Percentiles rank a stretch among this genome's conserved stretches.
phyloP scores from a whole-genome alignment of 2,888 invertebrate species.

The Eilema griseolum region DNA sequence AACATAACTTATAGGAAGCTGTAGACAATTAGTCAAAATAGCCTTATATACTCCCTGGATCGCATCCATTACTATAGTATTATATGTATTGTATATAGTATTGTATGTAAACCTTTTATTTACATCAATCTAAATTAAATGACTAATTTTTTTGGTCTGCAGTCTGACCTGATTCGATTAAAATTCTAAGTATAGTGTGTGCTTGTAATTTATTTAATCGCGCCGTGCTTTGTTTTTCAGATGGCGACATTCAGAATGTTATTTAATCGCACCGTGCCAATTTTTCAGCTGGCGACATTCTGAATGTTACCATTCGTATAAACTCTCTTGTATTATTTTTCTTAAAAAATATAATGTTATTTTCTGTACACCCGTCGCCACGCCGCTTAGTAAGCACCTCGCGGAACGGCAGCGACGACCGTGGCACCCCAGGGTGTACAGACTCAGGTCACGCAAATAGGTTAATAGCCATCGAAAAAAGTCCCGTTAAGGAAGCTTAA shows the following conservation, averaged over 20 bases:
- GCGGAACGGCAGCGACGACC: slow-evolving; percentile 48
- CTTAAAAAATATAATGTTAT: slow-evolving; percentile 39
- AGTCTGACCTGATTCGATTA: not conserved
- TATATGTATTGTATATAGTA: too few relatives aligned
- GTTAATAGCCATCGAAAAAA: slow-evolving; percentile 74
- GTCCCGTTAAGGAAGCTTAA: slow-evolving; percentile 68
- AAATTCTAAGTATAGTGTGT: not conserved
- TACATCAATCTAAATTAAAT: not conserved
- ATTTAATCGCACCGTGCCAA: not conserved
- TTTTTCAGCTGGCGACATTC: slow-evolving; percentile 6
- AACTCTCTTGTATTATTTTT: slow-evolving; percentile 38
- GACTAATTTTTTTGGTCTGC: too few relatives aligned
- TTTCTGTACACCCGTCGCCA: slow-evolving; percentile 41
- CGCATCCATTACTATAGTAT: too few relatives aligned
- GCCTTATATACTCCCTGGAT: too few relatives aligned
- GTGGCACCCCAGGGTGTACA: slow-evolving; percentile 45
- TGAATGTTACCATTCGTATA: slow-evolving; percentile 24
- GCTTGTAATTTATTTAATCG: not conserved
- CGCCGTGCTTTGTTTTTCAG: too few relatives aligned
- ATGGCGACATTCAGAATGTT: slow-evolving; percentile 20
- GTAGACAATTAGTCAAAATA: too few relatives aligned
- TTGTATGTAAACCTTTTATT: too few relatives aligned
- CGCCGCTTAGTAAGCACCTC: slow-evolving; percentile 47
- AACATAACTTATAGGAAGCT: too few relatives aligned
- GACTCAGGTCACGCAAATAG: slow-evolving; percentile 75